Base-by-base conservation (phyloP, 2,113 vertebrate genomes). In the Entelurus aequoreus region DNA sequence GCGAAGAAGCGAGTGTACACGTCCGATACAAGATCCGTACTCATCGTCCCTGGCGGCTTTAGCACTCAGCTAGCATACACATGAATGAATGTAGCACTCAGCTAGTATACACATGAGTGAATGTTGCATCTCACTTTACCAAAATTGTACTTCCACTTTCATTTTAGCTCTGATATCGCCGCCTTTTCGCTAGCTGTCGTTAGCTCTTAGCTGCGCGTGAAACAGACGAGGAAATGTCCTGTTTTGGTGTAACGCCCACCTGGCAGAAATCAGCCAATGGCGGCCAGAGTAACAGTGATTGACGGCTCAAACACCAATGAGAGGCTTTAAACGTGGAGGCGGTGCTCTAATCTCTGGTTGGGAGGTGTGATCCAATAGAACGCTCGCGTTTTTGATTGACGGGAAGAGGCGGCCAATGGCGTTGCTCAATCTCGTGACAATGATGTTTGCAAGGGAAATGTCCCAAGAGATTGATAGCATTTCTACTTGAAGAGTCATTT, bases 1-100 rank as follows among this genome's bases (percentile, higher is more conserved):
- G 47, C 60, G 10, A 61, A 61, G 60, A 61, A 61, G n/a, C 60
- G 46, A 0, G 28, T 48, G 15, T 61, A 47, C 35, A 28, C 16
- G 9, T 61, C 60, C 4, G 47, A 48, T 28, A 61, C 4, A 6
- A 61, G 28, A 49, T 61, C 60, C 36, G 48, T 48, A n/a, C 47
- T 61, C 60, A 61, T 61, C n/a, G 40, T 42, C 53, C 7, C 14
- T 4, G 15, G 12, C 52, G 42, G 42, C 10, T 46, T 46, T 46
- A 4, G 42, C 42, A 4, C 4, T 3, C 49, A 4, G n/a, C n/a
- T 51, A 35, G 5, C 53, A 11, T 46, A 11, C 42, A 12, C 2
- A 8, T 36, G 6, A 8, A 15, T 36, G 6, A 8, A 13, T n/a
- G n/a, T n/a, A n/a, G n/a, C n/a, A n/a, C n/a, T n/a, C n/a, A n/a